Base-by-base conservation (phyloP, 2,797 vertebrate species). In the Lycodopsis pacificus region DNA sequence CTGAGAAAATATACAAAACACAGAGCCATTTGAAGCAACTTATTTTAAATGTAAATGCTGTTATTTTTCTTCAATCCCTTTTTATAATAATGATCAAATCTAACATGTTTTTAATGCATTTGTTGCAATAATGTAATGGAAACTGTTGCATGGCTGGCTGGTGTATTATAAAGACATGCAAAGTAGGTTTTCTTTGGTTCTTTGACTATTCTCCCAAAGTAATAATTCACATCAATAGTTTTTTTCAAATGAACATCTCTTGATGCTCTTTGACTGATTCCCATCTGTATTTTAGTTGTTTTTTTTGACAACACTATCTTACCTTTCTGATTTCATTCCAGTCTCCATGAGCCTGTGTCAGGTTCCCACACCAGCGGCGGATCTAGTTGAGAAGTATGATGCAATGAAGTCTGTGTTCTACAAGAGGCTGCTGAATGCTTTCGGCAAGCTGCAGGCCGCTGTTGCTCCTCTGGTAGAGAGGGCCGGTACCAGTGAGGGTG, bases 331-430 rank as follows among this genome's bases (percentile, higher is more conserved):
- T 83, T 80, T 67, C n/a, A 2, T 71, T 83, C 27, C 77, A 96
- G 95, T 95, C 73, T 94, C 94, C 2, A 14, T 89, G 85, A 93
- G 93, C 92, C 86, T 96, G 86, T 93, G 93, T 7, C 62, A 87
- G 0, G 0, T 85, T 3, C 77, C 88, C 5, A 0, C 2, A 6
- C 95, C 95, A 5, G 83, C 90, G 0, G 3, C 71, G 22, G 95
- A 96, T 19, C 93, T 96, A 11, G 59, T 93, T 48, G 62, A 85
- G 0, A 95, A 94, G 82, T 95, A 95, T 36, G 58, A 91, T 0
- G 2, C 1, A 0, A 0, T 94, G 76, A 95, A 83, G 81, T 0
- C 11, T 0, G 14, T 8, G 0, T 93, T 96, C 87, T 54, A 75
- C 54, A 84, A 76, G 68, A 94, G 95, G 73, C 0, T 95, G 7